Evolutionary conservation across 2,888 invertebrate genomes (phyloP).

Genomic region (Nycteola revayana): DNA sequence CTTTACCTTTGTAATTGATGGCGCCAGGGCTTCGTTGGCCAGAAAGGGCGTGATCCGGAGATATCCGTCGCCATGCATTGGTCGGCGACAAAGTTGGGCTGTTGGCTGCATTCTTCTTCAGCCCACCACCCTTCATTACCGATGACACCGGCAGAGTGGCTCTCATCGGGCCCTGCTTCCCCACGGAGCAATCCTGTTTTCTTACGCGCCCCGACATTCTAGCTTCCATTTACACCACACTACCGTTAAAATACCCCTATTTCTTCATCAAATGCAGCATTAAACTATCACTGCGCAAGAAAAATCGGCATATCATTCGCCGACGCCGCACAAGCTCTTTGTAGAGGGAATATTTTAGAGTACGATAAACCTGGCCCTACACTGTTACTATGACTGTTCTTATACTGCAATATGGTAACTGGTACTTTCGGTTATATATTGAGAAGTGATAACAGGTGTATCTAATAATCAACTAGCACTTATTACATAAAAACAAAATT

Average conservation of each 20-base stretch:
- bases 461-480: slow-evolving; percentile 57
- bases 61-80: slow-evolving; percentile 85
- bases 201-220: slow-evolving; percentile 84
- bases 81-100: slow-evolving; percentile 86
- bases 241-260: slow-evolving; percentile 38
- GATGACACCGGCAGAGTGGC: slow-evolving; percentile 90
- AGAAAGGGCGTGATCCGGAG: slow-evolving; percentile 86
- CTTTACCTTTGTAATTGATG: slow-evolving; percentile 85
- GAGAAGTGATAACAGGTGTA: slow-evolving; percentile 48
- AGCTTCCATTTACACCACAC: slow-evolving; percentile 36
- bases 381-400: slow-evolving; percentile 23
- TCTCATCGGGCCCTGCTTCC: slow-evolving; percentile 86
- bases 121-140: slow-evolving; percentile 84
- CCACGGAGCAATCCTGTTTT: slow-evolving; percentile 84
- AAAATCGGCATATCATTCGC: slow-evolving; percentile 55
- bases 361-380: slow-evolving; percentile 31
- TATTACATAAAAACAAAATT: slow-evolving; percentile 67
- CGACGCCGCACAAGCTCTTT: slow-evolving; percentile 73
- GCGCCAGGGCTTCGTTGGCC: slow-evolving; percentile 89
- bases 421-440: slow-evolving; percentile 41
- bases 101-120: slow-evolving; percentile 82
- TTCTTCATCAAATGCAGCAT: slow-evolving; percentile 42
- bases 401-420: slow-evolving; percentile 39
- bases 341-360: slow-evolving; percentile 60
- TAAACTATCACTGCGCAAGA: slow-evolving; percentile 49